Percentiles rank a stretch among this genome's conserved stretches.
Conservation (phyloP, 2,888 invertebrate genomes). For the Sylvicola fuscatus region DNA sequence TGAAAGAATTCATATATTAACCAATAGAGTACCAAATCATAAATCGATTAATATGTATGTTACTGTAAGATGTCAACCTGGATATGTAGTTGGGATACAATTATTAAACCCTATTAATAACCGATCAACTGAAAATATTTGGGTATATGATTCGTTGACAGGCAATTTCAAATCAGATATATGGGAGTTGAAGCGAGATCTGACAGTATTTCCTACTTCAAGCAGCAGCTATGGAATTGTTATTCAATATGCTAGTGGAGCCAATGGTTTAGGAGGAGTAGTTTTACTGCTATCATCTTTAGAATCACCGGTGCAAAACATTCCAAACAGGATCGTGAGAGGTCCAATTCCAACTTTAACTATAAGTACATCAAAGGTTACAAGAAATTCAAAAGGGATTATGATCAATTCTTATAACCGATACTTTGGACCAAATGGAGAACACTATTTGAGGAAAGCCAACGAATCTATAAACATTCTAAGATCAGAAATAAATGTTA, state of each 20-base stretch:
- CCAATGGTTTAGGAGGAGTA: constrained; percentile 57
- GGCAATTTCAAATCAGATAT: constrained; percentile 39
- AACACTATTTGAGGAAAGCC: constrained; percentile 67
- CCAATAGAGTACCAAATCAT: constrained; percentile 37
- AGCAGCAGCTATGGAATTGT: constrained; percentile 67
- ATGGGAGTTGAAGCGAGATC: constrained; percentile 65
- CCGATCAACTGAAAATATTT: constrained; percentile 65
- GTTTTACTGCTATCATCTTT: constrained; percentile 60
- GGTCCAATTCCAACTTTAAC: constrained; percentile 62
- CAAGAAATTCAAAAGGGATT: constrained; percentile 61
- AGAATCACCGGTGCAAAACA: constrained; percentile 47
- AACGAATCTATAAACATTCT: constrained; percentile 71
- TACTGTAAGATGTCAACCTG: constrained; percentile 50
- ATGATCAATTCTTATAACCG: constrained; percentile 74
- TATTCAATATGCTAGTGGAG: constrained; percentile 60
- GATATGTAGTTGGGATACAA: constrained; percentile 74
- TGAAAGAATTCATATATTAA: constrained; percentile 62
- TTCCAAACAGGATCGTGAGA: constrained; percentile 49
- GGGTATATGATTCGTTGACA: constrained; percentile 54
- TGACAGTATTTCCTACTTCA: constrained; percentile 76
- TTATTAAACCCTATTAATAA: constrained; percentile 79
- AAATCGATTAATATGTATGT: constrained; percentile 36
- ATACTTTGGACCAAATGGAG: constrained; percentile 65
- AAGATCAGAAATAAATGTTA: constrained; percentile 62
- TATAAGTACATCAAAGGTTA: constrained; percentile 50